A percentile compares a stretch with the other conserved stretches of the same genome.
Evolutionary conservation across 2,113 vertebrate species (phyloP).

Genomic region (Lycaon pictus): DNA sequence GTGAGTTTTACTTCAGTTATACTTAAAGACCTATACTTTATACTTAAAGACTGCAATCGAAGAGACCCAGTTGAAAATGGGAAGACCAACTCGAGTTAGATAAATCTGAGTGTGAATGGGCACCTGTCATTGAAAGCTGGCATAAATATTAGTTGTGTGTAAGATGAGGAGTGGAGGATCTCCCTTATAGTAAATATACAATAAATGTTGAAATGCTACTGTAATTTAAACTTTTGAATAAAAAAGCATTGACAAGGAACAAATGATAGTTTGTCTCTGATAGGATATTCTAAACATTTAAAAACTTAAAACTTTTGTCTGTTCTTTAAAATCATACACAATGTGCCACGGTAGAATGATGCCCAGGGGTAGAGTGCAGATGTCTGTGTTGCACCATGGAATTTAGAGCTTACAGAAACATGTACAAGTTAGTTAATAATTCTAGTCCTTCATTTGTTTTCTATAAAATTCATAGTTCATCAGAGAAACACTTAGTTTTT

Average conservation of each 20-base stretch:
- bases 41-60: neutral
- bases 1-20: neutral
- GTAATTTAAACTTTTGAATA: neutral
- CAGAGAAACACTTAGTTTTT: neutral
- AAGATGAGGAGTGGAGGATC: neutral
- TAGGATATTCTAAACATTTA: neutral
- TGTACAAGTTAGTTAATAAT: neutral
- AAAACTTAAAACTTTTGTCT: neutral
- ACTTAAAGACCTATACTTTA: neutral
- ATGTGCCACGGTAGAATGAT: neutral
- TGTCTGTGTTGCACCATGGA: too few relatives aligned
- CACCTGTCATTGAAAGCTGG: neutral
- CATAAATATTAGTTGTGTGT: neutral
- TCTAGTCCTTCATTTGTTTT: neutral
- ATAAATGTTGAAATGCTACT: neutral
- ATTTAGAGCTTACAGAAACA: neutral
- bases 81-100: neutral
- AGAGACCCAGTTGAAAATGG: neutral
- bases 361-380: neutral
- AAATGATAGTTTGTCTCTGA: neutral
- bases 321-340: neutral
- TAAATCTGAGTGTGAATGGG: neutral
- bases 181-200: neutral
- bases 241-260: neutral
- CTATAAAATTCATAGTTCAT: neutral